Evolutionary conservation across 2,888 invertebrate species (phyloP), one percentile per base, ranked within the genome.

Genomic region (Steinernema carpocapsae): DNA sequence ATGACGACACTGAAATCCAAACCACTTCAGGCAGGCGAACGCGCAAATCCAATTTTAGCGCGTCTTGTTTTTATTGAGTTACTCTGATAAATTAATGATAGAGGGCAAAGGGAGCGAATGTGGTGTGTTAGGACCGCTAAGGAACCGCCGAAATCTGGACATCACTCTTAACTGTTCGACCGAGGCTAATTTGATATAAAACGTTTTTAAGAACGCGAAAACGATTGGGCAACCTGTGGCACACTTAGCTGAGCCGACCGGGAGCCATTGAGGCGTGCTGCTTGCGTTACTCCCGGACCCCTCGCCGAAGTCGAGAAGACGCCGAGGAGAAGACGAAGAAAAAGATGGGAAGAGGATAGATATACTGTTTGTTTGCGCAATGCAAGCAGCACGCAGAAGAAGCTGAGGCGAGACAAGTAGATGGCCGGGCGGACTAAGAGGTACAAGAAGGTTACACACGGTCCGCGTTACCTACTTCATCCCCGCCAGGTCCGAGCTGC

Each of bases 71-170:
- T 64, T 64, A 64, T 64, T 64, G 64, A 64, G 64, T 64, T 64
- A 64, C 64, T 64, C 64, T 64, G 64, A 64, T 64, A 64, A 64
- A 64, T 64, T 64, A 64, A 64, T 64, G 64, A 64, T 64, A 64
- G 64, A 64, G 64, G 64, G 64, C 32, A 64, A 64, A 64, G 64
- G 64, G 64, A 64, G 64, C 29, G 64, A 64, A 26, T n/a, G 64
- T 19, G 48, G 48, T 17, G 19, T 2, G 19, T 19, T 17, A 48
- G 48, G 19, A 14, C 17, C 48, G 48, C 48, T 10, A 48, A 7
- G 32, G 64, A 17, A 17, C 17, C 32, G 10, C 32, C 32, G 3
- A 29, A 64, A 64, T 32, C 64, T 64, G 17, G 17, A 29, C 48
- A 4, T 48, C 48, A 48, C 48, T 37, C 32, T 6, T 64, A 32